Base-by-base conservation (phyloP, 2,888 invertebrate species). In the Drosophila histrio region DNA sequence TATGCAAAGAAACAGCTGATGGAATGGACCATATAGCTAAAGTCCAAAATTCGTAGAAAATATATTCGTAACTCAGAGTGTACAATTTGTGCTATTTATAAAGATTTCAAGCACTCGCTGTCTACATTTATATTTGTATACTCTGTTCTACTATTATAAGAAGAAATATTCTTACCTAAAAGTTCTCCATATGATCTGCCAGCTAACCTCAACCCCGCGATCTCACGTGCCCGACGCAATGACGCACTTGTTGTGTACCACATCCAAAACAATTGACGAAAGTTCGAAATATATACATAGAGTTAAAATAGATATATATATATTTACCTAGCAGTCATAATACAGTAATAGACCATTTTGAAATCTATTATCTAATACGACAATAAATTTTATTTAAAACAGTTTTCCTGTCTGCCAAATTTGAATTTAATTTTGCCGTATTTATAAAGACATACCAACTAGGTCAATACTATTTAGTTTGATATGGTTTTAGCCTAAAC, bases 181-280 rank as follows among this genome's bases (percentile, higher is more conserved):
- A 15, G 43, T 70, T 72, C 32, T 67, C 49, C 53, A 54, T 50
- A 30, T 36, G 28, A 57, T 61, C 21, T 50, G 34, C 32, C 30
- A 28, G 39, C 15, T 41, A 57, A 62, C 60, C 60, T 61, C 50
- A 39, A 52, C 56, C 54, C 22, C 17, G 38, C 22, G 7, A n/a
- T 36, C 46, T 68, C 61, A 68, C 69, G 71, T 61, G 69, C 11
- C 44, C 4, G 9, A 58, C 50, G 24, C 59, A 56, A 44, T 72
- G 71, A 72, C 71, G 71, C 71, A 72, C 43, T 57, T 52, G 32
- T 73, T 56, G 32, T 19, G 30, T 15, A 30, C 22, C 50, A 36
- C 50, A 36, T n/a, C 41, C 52, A 61, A 49, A 73, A 61, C 69
- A 72, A 72, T 74, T 74, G 61, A 68, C 61, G 69, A 61, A 53